phyloP scores from a whole-genome alignment of 1,140 invertebrate species.

The Mactra quadrangularis region DNA sequence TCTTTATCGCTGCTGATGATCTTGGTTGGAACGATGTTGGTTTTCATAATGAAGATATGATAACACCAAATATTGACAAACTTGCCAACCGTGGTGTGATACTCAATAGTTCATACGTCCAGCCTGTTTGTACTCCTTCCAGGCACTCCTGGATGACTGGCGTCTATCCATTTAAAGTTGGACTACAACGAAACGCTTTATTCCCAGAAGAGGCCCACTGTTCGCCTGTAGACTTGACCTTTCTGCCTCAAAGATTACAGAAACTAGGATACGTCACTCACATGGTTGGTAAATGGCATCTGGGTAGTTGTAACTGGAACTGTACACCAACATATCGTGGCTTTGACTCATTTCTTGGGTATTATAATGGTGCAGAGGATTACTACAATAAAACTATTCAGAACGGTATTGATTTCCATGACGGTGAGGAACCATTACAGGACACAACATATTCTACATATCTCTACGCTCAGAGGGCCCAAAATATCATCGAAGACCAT shows the following conservation, averaged over 20 bases:
- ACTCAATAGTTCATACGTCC: slow-evolving; percentile 76
- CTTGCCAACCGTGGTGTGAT: slow-evolving; percentile 76
- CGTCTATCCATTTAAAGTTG: slow-evolving; percentile 40
- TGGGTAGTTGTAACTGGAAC: slow-evolving; percentile 83
- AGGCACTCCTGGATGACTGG: slow-evolving; percentile 43
- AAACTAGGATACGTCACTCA: slow-evolving; percentile 91
- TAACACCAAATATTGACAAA: slow-evolving; percentile 75
- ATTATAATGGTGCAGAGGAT: slow-evolving; percentile 81
- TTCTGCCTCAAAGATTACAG: slow-evolving; percentile 90
- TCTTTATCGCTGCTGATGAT: slow-evolving; percentile 75
- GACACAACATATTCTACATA: slow-evolving; percentile 4
- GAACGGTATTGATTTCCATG: slow-evolving; percentile 60
- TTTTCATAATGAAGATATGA: slow-evolving; percentile 74
- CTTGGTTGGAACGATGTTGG: slow-evolving; percentile 79
- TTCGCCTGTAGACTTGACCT: slow-evolving; percentile 88
- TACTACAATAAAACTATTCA: slow-evolving; percentile 75
- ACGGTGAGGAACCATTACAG: background rate
- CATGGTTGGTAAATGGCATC: slow-evolving; percentile 90
- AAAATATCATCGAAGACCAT: background rate
- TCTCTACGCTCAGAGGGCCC: slow-evolving; percentile 6
- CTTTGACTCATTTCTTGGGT: slow-evolving; percentile 84
- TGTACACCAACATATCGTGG: slow-evolving; percentile 83
- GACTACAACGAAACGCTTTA: slow-evolving; percentile 56
- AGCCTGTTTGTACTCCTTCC: slow-evolving; percentile 77
- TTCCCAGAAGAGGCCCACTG: slow-evolving; percentile 89